Evolutionary conservation across 1,140 invertebrate genomes (phyloP).

Genomic region (Dendrolimus kikuchii): DNA sequence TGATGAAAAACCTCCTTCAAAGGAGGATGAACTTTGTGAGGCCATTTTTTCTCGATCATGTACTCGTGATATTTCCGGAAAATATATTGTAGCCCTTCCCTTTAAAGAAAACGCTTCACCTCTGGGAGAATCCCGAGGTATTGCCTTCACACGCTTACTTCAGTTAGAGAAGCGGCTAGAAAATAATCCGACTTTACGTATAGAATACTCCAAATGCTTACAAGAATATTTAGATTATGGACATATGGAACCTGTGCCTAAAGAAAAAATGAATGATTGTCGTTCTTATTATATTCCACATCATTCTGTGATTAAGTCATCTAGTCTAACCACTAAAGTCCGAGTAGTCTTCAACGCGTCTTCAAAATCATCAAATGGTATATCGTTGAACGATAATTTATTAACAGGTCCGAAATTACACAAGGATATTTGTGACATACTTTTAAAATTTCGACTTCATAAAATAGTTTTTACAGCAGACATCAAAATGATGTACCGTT

Average conservation of each 20-base stretch:
- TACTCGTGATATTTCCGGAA: background rate
- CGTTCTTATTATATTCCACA: slow-evolving; percentile 3
- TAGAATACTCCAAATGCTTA: slow-evolving; percentile 1
- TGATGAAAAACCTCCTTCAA: background rate
- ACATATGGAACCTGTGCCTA: slow-evolving; percentile 5
- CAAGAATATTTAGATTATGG: slow-evolving; percentile 6
- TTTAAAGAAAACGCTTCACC: slow-evolving; percentile 3
- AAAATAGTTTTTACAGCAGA: slow-evolving; percentile 25
- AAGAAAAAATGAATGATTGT: background rate
- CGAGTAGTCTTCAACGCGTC: slow-evolving; percentile 44
- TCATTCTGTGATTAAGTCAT: slow-evolving; percentile 4
- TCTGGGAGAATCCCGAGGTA: slow-evolving; percentile 4
- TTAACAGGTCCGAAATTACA: slow-evolving; percentile 35
- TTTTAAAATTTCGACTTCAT: slow-evolving; percentile 31
- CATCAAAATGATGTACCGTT: slow-evolving; percentile 44
- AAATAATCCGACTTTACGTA: slow-evolving; percentile 2
- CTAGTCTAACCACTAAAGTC: slow-evolving; percentile 6
- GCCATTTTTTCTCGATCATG: slow-evolving; percentile 4
- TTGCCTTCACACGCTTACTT: background rate
- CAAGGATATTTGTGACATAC: slow-evolving; percentile 29
- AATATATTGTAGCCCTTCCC: slow-evolving; percentile 1
- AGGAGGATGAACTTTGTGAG: slow-evolving; percentile 5
- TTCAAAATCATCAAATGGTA: slow-evolving; percentile 8
- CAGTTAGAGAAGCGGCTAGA: slow-evolving; percentile 1
- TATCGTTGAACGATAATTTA: slow-evolving; percentile 39